Base-by-base conservation (phyloP, 2,797 vertebrate genomes). In the Bufotes viridis region DNA sequence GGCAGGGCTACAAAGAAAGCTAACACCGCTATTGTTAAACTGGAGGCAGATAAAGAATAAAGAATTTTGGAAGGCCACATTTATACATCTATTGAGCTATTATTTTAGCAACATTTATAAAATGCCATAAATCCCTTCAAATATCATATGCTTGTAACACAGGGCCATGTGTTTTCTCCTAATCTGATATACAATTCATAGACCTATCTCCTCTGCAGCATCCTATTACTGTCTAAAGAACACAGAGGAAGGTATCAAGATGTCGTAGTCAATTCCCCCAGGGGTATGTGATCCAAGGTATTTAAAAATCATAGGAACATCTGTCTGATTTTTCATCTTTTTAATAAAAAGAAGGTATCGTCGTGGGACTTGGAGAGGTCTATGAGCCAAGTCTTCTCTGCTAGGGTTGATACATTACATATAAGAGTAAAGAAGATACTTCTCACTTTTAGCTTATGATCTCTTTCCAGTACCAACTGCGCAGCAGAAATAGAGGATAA, bases 381-480 rank as follows among this genome's bases (percentile, higher is more conserved):
- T 92, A 87, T 14, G 0, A 81, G 87, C 90, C 90, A 70, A 92
- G 92, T 91, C 90, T 93, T 90, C 88, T 88, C 78, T 91, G 67
- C 89, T 92, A 92, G 90, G 92, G 91, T 92, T 90, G 91, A 91
- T 90, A 88, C 89, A 91, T 90, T 86, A 86, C 63, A 86, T 81
- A 78, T 78, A 86, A 89, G 80, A 86, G 51, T 82, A 83, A 89
- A 83, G 74, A 86, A 90, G 90, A 92, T 92, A 91, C 84, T 91
- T 91, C 91, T 93, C 93, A 91, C 91, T 75, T 90, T 90, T 89
- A 90, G 90, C 89, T 92, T 94, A 89, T 94, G 93, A 94, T 93
- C 90, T 92, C 86, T 91, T 94, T 93, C 95, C 94, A 94, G 91
- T 87, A 92, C 87, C 92, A 93, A 92, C 92, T 91, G 92, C 93